These are phyloP conservation scores for Aphidoletes aphidimyza DNA, from an alignment of 2,888 invertebrate species.

Conservation along the genomic window DNA sequence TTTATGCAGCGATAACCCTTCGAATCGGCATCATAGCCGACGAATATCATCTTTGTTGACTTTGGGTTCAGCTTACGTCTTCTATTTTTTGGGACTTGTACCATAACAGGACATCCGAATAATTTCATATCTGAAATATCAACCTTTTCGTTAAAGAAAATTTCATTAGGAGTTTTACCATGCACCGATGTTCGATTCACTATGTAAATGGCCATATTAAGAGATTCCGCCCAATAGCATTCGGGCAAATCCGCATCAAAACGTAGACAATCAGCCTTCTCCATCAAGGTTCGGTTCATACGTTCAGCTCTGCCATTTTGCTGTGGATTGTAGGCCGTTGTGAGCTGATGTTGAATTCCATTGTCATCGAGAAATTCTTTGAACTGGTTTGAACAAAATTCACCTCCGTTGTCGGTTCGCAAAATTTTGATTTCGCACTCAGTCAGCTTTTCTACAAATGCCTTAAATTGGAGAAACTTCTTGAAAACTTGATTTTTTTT, in stretches of 20 bases:
- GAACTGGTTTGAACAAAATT: slow-evolving; percentile 58
- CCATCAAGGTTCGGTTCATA: slow-evolving; percentile 59
- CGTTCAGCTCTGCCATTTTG: slow-evolving; percentile 62
- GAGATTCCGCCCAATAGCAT: slow-evolving; percentile 62
- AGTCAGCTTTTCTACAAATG: slow-evolving; percentile 59
- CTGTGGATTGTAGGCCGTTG: slow-evolving; percentile 61
- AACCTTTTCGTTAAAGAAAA: slow-evolving; percentile 62
- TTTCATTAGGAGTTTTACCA: slow-evolving; percentile 61
- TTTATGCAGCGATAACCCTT: neutral
- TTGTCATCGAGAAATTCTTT: slow-evolving; percentile 57
- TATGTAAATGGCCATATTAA: slow-evolving; percentile 57
- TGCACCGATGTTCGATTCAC: slow-evolving; percentile 47
- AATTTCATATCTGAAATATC: slow-evolving; percentile 61
- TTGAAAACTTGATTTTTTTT: neutral
- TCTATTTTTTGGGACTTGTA: slow-evolving; percentile 60
- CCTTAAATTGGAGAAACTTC: slow-evolving; percentile 59
- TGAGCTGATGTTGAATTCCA: slow-evolving; percentile 61
- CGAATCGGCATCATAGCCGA: neutral
- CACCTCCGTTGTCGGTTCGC: slow-evolving; percentile 59
- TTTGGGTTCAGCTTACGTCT: neutral
- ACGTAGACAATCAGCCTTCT: slow-evolving; percentile 60
- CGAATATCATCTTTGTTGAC: neutral
- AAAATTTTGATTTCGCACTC: slow-evolving; percentile 59
- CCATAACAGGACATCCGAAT: slow-evolving; percentile 63
- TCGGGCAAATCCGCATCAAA: slow-evolving; percentile 59